phyloP scores from a whole-genome alignment of 2,113 vertebrate genomes.

The Scomber colias region DNA sequence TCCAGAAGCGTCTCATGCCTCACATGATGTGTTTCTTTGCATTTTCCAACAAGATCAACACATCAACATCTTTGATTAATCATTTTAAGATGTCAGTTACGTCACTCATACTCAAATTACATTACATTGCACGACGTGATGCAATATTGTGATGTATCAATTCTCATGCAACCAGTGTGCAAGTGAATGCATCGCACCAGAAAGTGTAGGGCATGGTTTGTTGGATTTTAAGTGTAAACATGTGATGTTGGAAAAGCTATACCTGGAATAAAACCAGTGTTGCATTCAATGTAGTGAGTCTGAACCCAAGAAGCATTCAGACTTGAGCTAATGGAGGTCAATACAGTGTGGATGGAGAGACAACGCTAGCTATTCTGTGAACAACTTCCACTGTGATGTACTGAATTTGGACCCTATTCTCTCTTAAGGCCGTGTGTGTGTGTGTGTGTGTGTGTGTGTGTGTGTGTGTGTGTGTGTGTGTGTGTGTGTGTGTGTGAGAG shows the following conservation, averaged over 20 bases:
- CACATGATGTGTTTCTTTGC: neutral
- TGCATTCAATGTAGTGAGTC: neutral
- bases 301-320: constrained; percentile 15
- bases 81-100: neutral
- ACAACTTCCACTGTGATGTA: neutral
- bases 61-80: neutral
- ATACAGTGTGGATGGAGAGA: constrained; percentile 43
- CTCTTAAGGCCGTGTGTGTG: neutral
- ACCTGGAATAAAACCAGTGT: constrained; percentile 4
- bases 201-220: neutral
- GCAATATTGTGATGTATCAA: neutral
- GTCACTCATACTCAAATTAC: neutral
- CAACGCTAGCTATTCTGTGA: constrained; percentile 26
- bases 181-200: neutral
- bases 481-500: neutral
- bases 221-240: neutral
- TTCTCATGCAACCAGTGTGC: neutral
- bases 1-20: neutral
- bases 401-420: neutral
- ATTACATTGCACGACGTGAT: neutral
- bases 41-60: neutral
- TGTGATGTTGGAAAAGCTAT: neutral
- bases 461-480: neutral
- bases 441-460: no score
- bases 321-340: constrained; percentile 43